Evolutionary conservation across 1,140 invertebrate species (phyloP).

Genomic region (Orius insidiosus): DNA sequence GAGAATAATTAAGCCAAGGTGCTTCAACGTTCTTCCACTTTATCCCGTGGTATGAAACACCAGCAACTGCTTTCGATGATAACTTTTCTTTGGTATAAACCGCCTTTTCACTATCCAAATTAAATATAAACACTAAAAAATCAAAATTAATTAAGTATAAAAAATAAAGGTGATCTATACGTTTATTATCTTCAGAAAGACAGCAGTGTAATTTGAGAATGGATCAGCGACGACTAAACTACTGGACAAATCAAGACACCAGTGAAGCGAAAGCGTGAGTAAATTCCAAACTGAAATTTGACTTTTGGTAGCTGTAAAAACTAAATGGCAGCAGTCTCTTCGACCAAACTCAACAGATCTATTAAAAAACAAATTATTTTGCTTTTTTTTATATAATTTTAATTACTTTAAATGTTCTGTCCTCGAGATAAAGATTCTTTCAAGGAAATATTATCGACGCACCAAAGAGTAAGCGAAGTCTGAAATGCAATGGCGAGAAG

Average conservation of each 20-base stretch:
- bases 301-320: slow-evolving; percentile 36
- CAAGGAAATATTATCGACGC: slow-evolving; percentile 18
- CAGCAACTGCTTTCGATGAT: slow-evolving; percentile 8
- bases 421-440: slow-evolving; percentile 17
- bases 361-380: slow-evolving; percentile 3
- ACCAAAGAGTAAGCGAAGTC: slow-evolving; percentile 52
- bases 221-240: slow-evolving; percentile 37
- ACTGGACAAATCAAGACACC: slow-evolving; percentile 36
- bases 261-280: slow-evolving; percentile 39
- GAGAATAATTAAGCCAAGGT: slow-evolving; percentile 13
- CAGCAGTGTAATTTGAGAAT: slow-evolving; percentile 42
- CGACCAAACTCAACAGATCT: slow-evolving; percentile 46
- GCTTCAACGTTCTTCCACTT: not conserved
- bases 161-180: slow-evolving; percentile 12
- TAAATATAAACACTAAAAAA: slow-evolving; percentile 17
- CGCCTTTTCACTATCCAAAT: slow-evolving; percentile 2
- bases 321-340: slow-evolving; percentile 40
- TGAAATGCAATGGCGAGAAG: slow-evolving; percentile 52
- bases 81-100: slow-evolving; percentile 12
- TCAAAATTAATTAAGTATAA: not conserved
- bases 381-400: slow-evolving; percentile 1
- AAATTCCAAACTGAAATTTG: slow-evolving; percentile 54
- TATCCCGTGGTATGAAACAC: slow-evolving; percentile 15
- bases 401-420: slow-evolving; percentile 10
- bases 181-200: slow-evolving; percentile 34